Evolutionary conservation across 2,888 invertebrate species (phyloP).

Genomic region (Phoronis australis): DNA sequence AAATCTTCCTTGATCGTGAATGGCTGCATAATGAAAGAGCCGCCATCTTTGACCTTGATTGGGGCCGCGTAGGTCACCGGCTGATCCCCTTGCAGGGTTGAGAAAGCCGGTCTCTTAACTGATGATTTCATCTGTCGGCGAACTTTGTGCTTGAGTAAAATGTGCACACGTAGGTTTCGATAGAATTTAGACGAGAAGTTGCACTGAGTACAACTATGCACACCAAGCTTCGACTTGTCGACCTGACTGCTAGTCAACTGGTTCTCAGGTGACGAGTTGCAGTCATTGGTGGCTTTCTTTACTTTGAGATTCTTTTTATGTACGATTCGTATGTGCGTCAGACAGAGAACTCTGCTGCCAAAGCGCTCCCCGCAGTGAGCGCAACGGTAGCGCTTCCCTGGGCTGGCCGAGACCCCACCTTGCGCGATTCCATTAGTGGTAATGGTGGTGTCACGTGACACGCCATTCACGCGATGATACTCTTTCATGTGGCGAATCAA

Average conservation of each 20-base stretch:
- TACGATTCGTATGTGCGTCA: conserved; percentile 36
- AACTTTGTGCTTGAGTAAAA: not conserved
- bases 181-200: too few species aligned
- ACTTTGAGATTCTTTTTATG: too few species aligned
- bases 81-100: too few species aligned
- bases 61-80: conserved; percentile 50
- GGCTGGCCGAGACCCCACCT: conserved; percentile 6
- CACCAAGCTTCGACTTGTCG: not conserved
- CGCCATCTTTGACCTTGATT: conserved; percentile 36
- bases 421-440: conserved; percentile 46
- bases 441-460: conserved; percentile 7
- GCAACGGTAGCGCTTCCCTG: conserved; percentile 35
- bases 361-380: conserved; percentile 41
- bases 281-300: not conserved
- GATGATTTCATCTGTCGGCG: not conserved
- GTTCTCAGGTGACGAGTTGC: not conserved
- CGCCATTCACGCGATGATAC: conserved; percentile 14
- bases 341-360: conserved; percentile 31
- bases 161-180: not conserved
- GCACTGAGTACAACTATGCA: not conserved
- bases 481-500: conserved; percentile 36
- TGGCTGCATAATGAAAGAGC: conserved; percentile 79
- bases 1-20: conserved; percentile 56
- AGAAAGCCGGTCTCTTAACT: not conserved
- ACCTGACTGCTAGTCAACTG: not conserved